Conservation (phyloP, 2,113 vertebrate genomes). For the Orycteropus afer region DNA sequence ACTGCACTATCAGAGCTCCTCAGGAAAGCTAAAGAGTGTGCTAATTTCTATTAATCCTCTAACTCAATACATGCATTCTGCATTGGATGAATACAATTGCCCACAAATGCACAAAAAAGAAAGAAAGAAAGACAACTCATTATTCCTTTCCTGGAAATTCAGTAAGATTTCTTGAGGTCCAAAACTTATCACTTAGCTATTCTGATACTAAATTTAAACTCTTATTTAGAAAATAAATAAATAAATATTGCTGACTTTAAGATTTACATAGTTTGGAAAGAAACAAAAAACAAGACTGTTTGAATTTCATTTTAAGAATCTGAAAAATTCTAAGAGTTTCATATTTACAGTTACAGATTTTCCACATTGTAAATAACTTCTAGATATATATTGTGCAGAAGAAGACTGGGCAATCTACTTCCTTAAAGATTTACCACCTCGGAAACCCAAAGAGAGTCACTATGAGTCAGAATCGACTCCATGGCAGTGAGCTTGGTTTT, state of each 20-base stretch:
- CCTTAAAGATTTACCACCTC: too few relatives aligned
- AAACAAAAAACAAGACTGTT: background rate
- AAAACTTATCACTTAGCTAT: background rate
- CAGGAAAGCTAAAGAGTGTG: background rate
- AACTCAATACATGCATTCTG: background rate
- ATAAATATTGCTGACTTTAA: background rate
- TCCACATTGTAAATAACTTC: background rate
- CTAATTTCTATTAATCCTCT: background rate
- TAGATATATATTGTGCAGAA: background rate
- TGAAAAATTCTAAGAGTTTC: constrained; percentile 10
- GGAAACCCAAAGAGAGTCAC: too few relatives aligned
- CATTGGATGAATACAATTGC: background rate
- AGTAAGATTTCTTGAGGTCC: background rate
- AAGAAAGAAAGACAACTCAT: background rate
- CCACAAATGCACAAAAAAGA: background rate
- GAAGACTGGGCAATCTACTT: too few relatives aligned
- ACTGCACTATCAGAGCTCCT: too few relatives aligned
- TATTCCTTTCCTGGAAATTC: background rate
- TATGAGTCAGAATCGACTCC: too few relatives aligned
- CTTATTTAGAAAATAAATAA: background rate
- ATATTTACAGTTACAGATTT: background rate
- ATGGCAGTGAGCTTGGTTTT: too few relatives aligned
- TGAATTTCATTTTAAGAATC: constrained; percentile 55
- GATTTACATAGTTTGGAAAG: background rate
- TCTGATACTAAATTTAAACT: background rate